Percentiles rank a stretch among this genome's conserved stretches.
phyloP scores from a whole-genome alignment of 2,113 vertebrate genomes.

The Chroicocephalus ridibundus region DNA sequence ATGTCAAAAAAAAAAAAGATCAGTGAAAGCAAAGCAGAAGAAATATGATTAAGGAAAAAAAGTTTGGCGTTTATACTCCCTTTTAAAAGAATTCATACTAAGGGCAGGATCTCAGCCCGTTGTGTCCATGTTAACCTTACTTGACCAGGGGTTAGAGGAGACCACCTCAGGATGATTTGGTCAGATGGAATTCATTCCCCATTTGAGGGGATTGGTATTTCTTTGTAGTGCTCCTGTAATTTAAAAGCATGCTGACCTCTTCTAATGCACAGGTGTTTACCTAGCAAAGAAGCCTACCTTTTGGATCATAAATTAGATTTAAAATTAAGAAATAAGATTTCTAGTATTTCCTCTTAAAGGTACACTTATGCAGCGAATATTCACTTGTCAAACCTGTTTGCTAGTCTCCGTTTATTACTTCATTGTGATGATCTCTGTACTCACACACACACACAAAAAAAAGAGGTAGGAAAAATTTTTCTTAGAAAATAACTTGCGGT shows the following conservation, averaged over 20 bases:
- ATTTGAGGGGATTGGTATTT: background rate
- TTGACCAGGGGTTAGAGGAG: background rate
- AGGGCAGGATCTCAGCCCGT: background rate
- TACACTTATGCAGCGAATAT: background rate
- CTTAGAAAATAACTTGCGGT: conserved; percentile 59
- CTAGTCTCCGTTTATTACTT: background rate
- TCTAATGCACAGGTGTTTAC: background rate
- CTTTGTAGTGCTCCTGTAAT: background rate
- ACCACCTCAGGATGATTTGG: background rate
- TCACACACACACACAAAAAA: background rate
- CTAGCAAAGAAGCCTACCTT: background rate
- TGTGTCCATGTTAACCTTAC: background rate
- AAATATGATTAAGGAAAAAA: background rate
- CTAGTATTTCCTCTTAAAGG: background rate
- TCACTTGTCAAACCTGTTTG: conserved; percentile 27
- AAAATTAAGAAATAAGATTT: conserved; percentile 34
- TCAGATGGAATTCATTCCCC: background rate
- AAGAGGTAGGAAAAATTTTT: background rate
- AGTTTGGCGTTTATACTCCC: background rate
- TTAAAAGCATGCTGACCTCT: background rate
- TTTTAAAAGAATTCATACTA: background rate
- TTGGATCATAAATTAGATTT: conserved; percentile 5
- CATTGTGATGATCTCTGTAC: background rate
- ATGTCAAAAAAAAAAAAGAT: background rate
- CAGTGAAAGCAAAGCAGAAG: background rate